Evolutionary conservation across 2,888 invertebrate species (phyloP).

Genomic region (Panzeria rudis): DNA sequence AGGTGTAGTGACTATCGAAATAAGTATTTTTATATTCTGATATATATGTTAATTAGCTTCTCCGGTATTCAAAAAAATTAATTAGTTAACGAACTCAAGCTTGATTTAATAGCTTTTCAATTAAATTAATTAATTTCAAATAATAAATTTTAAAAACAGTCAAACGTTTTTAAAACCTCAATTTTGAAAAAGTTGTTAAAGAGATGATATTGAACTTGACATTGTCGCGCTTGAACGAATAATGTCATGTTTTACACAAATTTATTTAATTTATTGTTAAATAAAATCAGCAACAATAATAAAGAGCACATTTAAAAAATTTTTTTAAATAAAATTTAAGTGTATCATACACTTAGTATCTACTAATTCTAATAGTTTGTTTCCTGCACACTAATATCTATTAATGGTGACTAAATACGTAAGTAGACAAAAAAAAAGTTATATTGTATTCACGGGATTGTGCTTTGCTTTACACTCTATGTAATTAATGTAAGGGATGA

Average conservation of each 20-base stretch:
- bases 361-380: conserved; percentile 44
- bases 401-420: conserved; percentile 22
- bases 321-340: conserved; percentile 27
- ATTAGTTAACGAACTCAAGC: not conserved
- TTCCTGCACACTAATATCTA: conserved; percentile 52
- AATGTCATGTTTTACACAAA: conserved; percentile 75
- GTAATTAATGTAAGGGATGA: not conserved
- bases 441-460: conserved; percentile 10
- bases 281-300: conserved; percentile 10
- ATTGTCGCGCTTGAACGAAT: conserved; percentile 72
- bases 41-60: no score
- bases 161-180: not conserved
- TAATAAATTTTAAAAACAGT: not conserved
- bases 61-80: not conserved
- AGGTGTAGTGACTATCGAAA: no score
- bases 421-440: conserved; percentile 5
- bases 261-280: conserved; percentile 54
- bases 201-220: conserved; percentile 79
- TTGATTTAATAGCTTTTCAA: not conserved
- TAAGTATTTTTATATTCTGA: not conserved
- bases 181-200: conserved; percentile 12
- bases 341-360: conserved; percentile 11
- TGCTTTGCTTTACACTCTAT: conserved; percentile 7
- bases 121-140: not conserved
- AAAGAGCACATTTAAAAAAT: conserved; percentile 10